phyloP scores from a whole-genome alignment of 2,113 vertebrate species.

The Rousettus leschenaultii region DNA sequence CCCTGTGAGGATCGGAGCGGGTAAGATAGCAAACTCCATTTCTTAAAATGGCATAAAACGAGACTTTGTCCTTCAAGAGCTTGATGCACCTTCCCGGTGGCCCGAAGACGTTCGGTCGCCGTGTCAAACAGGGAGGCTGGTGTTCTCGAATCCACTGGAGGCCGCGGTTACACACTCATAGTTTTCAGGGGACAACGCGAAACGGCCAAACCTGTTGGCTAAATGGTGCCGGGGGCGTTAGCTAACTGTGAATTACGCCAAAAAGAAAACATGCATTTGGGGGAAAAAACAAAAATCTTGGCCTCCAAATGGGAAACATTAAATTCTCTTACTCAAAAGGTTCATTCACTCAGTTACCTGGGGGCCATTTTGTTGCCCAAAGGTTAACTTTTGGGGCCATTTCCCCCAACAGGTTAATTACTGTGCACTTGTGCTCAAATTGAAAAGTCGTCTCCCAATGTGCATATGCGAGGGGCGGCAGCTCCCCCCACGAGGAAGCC shows the following conservation, averaged over 20 bases:
- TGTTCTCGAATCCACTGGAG: background rate
- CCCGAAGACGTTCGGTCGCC: background rate
- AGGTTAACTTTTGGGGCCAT: no score
- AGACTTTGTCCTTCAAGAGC: background rate
- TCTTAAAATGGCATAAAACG: background rate
- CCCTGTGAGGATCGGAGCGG: background rate
- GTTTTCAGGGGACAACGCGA: background rate
- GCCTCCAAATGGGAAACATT: background rate
- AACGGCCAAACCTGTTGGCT: background rate
- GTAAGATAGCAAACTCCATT: background rate
- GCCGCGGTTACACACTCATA: background rate
- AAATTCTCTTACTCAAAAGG: background rate
- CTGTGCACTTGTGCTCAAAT: background rate
- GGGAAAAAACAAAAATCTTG: background rate
- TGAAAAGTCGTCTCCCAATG: background rate
- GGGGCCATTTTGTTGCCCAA: background rate
- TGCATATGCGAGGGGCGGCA: background rate
- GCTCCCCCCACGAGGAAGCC: background rate
- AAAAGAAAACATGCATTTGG: conserved; percentile 6
- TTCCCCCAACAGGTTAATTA: conserved; percentile 11
- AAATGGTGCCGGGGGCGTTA: background rate
- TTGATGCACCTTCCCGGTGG: background rate
- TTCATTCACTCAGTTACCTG: background rate
- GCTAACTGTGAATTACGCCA: background rate
- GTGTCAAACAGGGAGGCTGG: background rate